These are phyloP conservation scores for Eospalax fontanierii DNA, from an alignment of 2,797 vertebrate species.

Conservation along the genomic window DNA sequence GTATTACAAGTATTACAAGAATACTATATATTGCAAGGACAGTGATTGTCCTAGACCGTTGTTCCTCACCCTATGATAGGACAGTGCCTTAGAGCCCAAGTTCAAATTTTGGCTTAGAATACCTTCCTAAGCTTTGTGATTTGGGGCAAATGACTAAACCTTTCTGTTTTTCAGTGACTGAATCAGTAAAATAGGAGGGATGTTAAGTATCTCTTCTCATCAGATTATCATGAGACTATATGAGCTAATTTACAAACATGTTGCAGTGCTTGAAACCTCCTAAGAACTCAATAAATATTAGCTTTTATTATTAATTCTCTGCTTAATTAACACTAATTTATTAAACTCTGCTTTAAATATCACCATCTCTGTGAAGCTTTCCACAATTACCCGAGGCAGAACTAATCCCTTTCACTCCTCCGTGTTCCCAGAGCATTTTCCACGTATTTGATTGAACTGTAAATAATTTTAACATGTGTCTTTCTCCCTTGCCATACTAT, in stretches of 20 bases:
- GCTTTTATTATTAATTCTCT: conserved; percentile 84
- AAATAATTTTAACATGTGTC: conserved; percentile 83
- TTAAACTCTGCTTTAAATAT: conserved; percentile 80
- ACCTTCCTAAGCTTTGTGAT: conserved; percentile 25
- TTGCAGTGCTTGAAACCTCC: conserved; percentile 65
- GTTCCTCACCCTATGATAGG: not conserved
- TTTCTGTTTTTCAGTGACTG: conserved; percentile 68
- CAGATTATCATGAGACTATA: conserved; percentile 30
- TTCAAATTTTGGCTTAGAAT: not conserved
- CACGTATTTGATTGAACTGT: conserved; percentile 81
- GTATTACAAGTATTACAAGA: not conserved
- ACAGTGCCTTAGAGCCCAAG: not conserved
- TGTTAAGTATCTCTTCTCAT: not conserved
- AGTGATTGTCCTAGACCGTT: not conserved
- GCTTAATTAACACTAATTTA: conserved; percentile 84
- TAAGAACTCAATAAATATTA: conserved; percentile 82
- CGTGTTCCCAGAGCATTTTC: conserved; percentile 79
- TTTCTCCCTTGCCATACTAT: conserved; percentile 74
- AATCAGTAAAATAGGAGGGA: conserved; percentile 26
- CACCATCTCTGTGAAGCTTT: conserved; percentile 79
- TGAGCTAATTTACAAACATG: conserved; percentile 66
- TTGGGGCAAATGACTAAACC: conserved; percentile 40
- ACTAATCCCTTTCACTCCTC: conserved; percentile 79
- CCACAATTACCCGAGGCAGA: conserved; percentile 77
- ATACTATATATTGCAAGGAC: not conserved